These are phyloP conservation scores for Poeciliopsis prolifica DNA, from an alignment of 2,113 vertebrate genomes.

Conservation along the genomic window DNA sequence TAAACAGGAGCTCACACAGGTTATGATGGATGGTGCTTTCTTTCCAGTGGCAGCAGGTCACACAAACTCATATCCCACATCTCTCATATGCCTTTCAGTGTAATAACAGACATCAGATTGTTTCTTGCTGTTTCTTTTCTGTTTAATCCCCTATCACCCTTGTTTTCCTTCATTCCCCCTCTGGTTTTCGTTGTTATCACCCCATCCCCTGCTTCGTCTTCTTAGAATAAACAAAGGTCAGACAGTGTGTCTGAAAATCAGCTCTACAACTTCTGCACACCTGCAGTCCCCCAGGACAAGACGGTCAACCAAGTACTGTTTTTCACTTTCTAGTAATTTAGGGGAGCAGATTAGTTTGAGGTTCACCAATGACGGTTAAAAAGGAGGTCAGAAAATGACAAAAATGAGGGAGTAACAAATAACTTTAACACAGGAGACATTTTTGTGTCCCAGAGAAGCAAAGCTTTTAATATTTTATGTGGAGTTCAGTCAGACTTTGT, in stretches of 20 bases:
- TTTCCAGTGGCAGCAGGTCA: constrained; percentile 59
- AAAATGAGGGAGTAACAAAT: constrained; percentile 20
- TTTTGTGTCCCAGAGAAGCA: too few relatives aligned
- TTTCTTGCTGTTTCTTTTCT: constrained; percentile 42
- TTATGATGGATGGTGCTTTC: constrained; percentile 69
- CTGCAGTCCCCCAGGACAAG: constrained; percentile 24
- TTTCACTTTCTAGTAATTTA: constrained; percentile 39
- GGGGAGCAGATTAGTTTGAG: constrained; percentile 44
- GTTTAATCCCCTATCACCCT: constrained; percentile 31
- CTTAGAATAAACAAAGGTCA: constrained; percentile 22
- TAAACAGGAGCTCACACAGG: constrained; percentile 37
- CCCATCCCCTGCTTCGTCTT: constrained; percentile 11
- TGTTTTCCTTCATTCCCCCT: background rate
- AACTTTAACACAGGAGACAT: background rate
- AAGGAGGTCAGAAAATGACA: constrained; percentile 21
- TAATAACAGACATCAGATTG: constrained; percentile 49
- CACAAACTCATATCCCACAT: constrained; percentile 53
- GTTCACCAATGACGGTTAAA: constrained; percentile 12
- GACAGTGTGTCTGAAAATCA: constrained; percentile 49
- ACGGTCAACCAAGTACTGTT: constrained; percentile 33
- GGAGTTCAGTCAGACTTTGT: too few relatives aligned
- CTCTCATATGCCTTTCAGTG: constrained; percentile 28
- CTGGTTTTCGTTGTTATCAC: constrained; percentile 23
- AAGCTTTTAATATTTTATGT: too few relatives aligned
- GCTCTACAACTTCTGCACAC: constrained; percentile 17